These are phyloP conservation scores for Sesia bembeciformis DNA, from an alignment of 2,888 invertebrate genomes.

Conservation along the genomic window DNA sequence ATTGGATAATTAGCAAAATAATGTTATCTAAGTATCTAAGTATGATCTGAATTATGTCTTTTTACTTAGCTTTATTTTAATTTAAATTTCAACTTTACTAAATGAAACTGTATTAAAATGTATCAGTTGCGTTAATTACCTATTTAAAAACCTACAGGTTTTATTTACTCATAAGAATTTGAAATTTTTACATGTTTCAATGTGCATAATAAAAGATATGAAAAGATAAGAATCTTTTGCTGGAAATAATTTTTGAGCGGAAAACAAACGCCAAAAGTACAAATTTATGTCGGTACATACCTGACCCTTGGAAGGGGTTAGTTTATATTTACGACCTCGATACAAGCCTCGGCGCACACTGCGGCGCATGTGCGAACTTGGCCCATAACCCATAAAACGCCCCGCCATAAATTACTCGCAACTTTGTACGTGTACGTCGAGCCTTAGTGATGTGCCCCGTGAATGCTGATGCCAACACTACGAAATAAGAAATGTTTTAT, in stretches of 20 bases:
- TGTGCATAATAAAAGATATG: not conserved
- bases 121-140: too few species aligned
- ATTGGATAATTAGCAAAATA: too few species aligned
- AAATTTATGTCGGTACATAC: constrained; percentile 27
- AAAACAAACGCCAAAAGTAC: not conserved
- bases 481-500: constrained; percentile 28
- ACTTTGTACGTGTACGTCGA: constrained; percentile 49
- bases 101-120: too few species aligned
- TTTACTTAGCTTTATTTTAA: too few species aligned
- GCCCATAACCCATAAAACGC: constrained; percentile 48
- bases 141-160: too few species aligned
- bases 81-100: too few species aligned
- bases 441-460: constrained; percentile 16
- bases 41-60: too few species aligned
- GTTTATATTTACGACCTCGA: constrained; percentile 48
- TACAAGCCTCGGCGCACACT: constrained; percentile 30
- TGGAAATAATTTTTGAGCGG: not conserved
- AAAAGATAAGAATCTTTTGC: not conserved
- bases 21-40: too few species aligned
- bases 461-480: constrained; percentile 20
- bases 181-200: too few species aligned
- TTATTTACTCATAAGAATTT: too few species aligned
- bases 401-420: constrained; percentile 58
- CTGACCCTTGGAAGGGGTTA: constrained; percentile 47
- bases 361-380: constrained; percentile 59